Base-by-base conservation (phyloP, 1,140 invertebrate species). In the Drosophila novamexicana region DNA sequence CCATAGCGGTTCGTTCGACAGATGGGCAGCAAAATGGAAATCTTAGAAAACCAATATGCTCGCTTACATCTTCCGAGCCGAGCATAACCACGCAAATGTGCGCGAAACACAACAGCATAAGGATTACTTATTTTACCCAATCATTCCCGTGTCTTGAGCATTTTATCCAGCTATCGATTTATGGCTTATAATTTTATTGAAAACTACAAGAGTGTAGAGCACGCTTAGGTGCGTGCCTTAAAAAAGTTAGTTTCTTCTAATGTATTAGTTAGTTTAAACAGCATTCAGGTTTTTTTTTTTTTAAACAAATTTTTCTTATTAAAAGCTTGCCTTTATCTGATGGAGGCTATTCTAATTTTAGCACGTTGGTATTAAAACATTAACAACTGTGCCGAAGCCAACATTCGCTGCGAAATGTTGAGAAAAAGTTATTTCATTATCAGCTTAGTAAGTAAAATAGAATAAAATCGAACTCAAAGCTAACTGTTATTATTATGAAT, bases 121-220 rank as follows among this genome's bases (percentile, higher is more conserved):
- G 68, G 57, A 50, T 42, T 16, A 39, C 14, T 50, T 32, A 5
- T 37, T 14, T 42, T 7, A 1, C n/a, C 6, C 50, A 36, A 14
- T 14, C 29, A 53, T 36, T n/a, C 9, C n/a, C 10, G 54, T 16
- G 29, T 10, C 14, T 3, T 47, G 42, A 14, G 47, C 57, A 61
- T 34, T 57, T 52, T 37, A 47, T 36, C 22, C 32, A 22, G 40
- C 53, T 53, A 67, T 66, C 53, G 69, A 71, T 66, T 71, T 71
- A 71, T 58, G 53, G 18, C 32, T 50, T 42, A 36, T 40, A 12
- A 36, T 37, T n/a, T 5, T 37, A 45, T 22, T 56, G 64, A 65
- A 36, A 47, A 14, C 32, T 39, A 34, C 14, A 36, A 6, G n/a
- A 14, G 40, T 47, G 50, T 39, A 50, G 54, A 36, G 29, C 14